A percentile compares a stretch with the other conserved stretches of the same genome.
Evolutionary conservation across 1,140 invertebrate genomes (phyloP).

Genomic region (Zaprionus camerounensis): DNA sequence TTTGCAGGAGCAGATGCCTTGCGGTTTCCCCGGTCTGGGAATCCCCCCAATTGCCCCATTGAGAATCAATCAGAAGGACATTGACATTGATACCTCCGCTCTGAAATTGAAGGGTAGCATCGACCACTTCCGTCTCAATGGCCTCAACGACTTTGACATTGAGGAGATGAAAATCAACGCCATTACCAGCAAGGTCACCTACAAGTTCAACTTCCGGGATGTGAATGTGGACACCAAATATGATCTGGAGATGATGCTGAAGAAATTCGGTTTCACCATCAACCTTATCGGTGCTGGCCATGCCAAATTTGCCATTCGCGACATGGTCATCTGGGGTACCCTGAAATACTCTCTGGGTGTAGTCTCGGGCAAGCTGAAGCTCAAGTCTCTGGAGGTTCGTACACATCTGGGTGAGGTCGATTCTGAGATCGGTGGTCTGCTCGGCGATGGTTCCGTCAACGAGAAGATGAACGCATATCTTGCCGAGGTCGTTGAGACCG

Average conservation of each 20-base stretch:
- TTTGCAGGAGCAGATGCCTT: constrained; percentile 75
- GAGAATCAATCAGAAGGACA: constrained; percentile 58
- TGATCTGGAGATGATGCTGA: constrained; percentile 61
- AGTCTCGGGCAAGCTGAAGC: constrained; percentile 65
- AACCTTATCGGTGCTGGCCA: constrained; percentile 74
- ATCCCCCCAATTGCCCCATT: constrained; percentile 78
- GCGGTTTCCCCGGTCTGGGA: constrained; percentile 70
- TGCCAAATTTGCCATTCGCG: constrained; percentile 74
- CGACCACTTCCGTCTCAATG: constrained; percentile 77
- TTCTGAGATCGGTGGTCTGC: constrained; percentile 77
- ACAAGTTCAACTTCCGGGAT: constrained; percentile 69
- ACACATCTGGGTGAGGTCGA: constrained; percentile 76
- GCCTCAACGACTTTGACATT: constrained; percentile 77
- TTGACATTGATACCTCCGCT: constrained; percentile 62
- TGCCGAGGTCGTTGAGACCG: constrained; percentile 68
- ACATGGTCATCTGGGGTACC: constrained; percentile 73
- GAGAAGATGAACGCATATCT: constrained; percentile 74
- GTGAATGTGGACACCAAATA: constrained; percentile 78
- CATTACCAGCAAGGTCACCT: constrained; percentile 76
- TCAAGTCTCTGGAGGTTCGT: constrained; percentile 74
- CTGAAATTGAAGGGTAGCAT: constrained; percentile 63
- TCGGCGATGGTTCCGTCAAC: constrained; percentile 72
- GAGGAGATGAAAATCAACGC: constrained; percentile 79
- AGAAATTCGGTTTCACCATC: constrained; percentile 78
- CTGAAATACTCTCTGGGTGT: constrained; percentile 76